Conservation (phyloP, 2,888 invertebrate species). For the Hemithea aestivaria region DNA sequence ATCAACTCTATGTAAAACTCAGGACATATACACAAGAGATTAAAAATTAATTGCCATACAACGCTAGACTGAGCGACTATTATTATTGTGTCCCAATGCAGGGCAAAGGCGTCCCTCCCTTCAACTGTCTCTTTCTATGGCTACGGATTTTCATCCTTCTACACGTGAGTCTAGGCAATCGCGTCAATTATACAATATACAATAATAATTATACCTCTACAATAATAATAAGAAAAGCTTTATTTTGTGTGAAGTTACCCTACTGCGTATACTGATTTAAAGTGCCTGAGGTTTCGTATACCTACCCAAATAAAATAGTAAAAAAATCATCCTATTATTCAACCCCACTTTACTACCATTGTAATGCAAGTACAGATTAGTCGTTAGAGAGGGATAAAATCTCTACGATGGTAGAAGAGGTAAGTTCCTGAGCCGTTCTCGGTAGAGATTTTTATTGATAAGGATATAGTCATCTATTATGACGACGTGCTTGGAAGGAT, state of each 20-base stretch:
- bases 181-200: too few species aligned
- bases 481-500: constrained; percentile 34
- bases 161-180: too few species aligned
- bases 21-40: too few species aligned
- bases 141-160: too few species aligned
- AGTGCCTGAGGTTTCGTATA: constrained; percentile 41
- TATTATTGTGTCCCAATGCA: too few species aligned
- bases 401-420: constrained; percentile 66
- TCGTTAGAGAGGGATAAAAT: constrained; percentile 71
- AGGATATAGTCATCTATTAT: constrained; percentile 63
- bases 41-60: too few species aligned
- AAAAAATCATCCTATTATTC: constrained; percentile 63
- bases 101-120: too few species aligned
- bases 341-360: constrained; percentile 55
- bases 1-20: too few species aligned
- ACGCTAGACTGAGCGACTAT: too few species aligned
- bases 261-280: constrained; percentile 10
- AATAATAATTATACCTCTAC: too few species aligned
- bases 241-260: not conserved
- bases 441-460: constrained; percentile 72
- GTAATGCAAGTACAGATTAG: constrained; percentile 68
- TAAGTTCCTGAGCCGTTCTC: constrained; percentile 60
- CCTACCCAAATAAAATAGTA: constrained; percentile 50
- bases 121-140: too few species aligned
- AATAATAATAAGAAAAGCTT: too few species aligned